These are phyloP conservation scores for Amphipyra tragopoginis DNA, from an alignment of 2,888 invertebrate species.

Conservation along the genomic window DNA sequence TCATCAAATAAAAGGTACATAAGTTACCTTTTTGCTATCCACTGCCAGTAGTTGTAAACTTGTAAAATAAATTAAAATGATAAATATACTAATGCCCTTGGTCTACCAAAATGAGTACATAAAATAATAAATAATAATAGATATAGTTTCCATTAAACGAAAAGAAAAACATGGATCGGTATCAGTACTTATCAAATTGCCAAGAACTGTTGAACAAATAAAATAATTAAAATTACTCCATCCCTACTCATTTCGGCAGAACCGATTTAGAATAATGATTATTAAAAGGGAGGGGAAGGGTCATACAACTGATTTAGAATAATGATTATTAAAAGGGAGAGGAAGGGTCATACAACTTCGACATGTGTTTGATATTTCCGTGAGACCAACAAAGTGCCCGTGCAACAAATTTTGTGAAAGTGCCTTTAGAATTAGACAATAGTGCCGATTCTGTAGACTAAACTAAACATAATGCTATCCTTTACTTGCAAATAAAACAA, in stretches of 20 bases:
- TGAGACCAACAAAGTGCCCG: slow-evolving; percentile 34
- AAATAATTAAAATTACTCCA: too few relatives aligned
- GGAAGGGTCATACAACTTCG: background rate
- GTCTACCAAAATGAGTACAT: background rate
- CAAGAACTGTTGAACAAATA: too few relatives aligned
- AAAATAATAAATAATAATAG: background rate
- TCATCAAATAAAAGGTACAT: background rate
- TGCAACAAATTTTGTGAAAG: slow-evolving; percentile 3
- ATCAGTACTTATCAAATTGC: too few relatives aligned
- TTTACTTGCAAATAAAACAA: too few relatives aligned
- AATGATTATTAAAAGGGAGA: background rate
- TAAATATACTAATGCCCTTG: background rate
- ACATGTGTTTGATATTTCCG: slow-evolving; percentile 3
- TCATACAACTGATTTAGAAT: background rate
- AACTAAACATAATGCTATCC: too few relatives aligned
- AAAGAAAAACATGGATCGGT: too few relatives aligned
- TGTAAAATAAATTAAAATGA: background rate
- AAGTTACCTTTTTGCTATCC: background rate
- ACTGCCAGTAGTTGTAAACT: background rate
- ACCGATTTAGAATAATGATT: background rate
- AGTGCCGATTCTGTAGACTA: too few relatives aligned
- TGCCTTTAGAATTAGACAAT: slow-evolving; percentile 23
- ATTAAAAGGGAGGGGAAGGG: background rate
- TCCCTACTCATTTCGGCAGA: background rate
- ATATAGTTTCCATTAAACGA: background rate